Evolutionary conservation across 1,140 invertebrate genomes (phyloP).

Genomic region (Lucilia cuprina): DNA sequence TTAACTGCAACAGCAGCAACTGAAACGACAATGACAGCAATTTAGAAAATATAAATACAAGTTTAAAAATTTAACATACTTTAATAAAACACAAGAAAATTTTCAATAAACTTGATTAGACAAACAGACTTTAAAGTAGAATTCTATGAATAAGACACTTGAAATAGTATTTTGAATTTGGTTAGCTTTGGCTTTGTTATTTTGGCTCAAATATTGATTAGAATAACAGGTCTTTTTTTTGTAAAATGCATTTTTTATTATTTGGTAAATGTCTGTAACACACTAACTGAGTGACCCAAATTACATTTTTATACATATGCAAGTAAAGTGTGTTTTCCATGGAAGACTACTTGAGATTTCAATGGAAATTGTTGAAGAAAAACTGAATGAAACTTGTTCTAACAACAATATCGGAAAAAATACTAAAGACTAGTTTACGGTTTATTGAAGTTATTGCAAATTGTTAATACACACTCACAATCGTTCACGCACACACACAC

Average conservation of each 20-base stretch:
- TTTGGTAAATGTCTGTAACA: not conserved
- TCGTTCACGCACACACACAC: not conserved
- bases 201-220: not conserved
- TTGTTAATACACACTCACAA: not conserved
- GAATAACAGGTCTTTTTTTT: not conserved
- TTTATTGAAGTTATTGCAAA: not conserved
- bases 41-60: not conserved
- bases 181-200: not conserved
- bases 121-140: not conserved
- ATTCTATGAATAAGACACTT: not conserved
- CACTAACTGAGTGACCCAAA: constrained; percentile 13
- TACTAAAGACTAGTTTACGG: not conserved
- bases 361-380: not conserved
- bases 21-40: not conserved
- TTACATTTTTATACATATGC: not conserved
- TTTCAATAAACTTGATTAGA: not conserved
- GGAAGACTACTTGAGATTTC: not conserved
- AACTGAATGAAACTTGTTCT: constrained; percentile 5
- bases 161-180: not conserved
- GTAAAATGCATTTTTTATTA: not conserved
- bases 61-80: constrained; percentile 2
- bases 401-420: not conserved
- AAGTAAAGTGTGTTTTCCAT: not conserved
- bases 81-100: not conserved
- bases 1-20: not conserved